Conservation (phyloP, 2,797 vertebrate species). For the Channa striata region DNA sequence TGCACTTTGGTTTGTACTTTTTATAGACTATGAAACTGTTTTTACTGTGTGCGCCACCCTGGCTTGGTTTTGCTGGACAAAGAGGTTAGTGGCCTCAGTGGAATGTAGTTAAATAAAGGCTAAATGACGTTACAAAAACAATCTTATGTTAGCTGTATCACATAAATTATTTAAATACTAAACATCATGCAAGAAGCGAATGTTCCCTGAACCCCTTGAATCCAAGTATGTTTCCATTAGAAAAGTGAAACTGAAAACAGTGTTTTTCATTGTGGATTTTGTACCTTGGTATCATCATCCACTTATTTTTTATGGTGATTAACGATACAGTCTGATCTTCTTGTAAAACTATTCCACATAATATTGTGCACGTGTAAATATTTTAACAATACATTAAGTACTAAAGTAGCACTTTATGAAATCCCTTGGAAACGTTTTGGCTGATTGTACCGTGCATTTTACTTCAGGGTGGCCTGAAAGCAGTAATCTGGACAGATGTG, state of each 20-base stretch:
- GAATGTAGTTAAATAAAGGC: too few relatives aligned
- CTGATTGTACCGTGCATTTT: constrained; percentile 1
- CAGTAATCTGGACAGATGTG: constrained; percentile 90
- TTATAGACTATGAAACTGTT: neutral
- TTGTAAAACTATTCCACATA: neutral
- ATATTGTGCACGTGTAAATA: too few relatives aligned
- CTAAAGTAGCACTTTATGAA: neutral
- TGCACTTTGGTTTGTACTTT: constrained; percentile 85
- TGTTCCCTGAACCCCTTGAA: too few relatives aligned
- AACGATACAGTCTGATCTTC: neutral
- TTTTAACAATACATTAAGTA: neutral
- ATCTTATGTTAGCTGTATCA: neutral
- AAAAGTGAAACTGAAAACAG: neutral
- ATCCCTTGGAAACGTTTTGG: neutral
- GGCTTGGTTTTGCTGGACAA: too few relatives aligned
- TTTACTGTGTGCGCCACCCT: too few relatives aligned
- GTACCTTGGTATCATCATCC: neutral
- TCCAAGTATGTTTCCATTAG: too few relatives aligned
- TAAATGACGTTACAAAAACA: too few relatives aligned
- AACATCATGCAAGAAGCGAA: neutral
- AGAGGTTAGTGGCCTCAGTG: too few relatives aligned
- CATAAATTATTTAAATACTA: neutral
- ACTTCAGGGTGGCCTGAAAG: constrained; percentile 87
- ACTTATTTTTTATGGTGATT: neutral
- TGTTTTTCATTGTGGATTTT: neutral